Evolutionary conservation across 2,797 vertebrate species (phyloP).

Genomic region (Dipus sagitta): DNA sequence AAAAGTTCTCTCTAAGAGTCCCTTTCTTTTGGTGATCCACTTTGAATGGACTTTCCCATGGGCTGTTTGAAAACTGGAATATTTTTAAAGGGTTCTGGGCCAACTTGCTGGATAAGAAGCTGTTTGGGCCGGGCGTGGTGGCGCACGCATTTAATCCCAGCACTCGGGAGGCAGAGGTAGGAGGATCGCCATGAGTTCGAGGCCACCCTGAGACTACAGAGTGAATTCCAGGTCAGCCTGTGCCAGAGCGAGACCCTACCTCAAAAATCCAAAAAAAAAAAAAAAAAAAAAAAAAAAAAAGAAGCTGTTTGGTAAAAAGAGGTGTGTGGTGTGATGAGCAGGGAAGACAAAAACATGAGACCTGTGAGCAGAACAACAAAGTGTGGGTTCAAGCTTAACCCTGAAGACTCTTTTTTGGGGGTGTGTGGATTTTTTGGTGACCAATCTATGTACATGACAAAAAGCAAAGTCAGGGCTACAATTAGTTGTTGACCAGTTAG

Average conservation of each 20-base stretch:
- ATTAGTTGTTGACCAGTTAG: neutral
- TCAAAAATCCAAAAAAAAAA: no score
- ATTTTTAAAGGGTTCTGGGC: neutral
- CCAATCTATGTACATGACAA: fast-evolving
- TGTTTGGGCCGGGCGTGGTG: no score
- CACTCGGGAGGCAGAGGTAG: no score
- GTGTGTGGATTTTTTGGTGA: neutral
- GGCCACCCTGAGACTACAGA: no score
- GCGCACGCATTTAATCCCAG: no score
- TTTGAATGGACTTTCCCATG: neutral
- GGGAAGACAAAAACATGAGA: neutral
- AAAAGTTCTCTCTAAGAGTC: neutral
- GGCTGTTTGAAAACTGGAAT: neutral
- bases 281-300: no score
- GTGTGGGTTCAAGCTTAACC: neutral
- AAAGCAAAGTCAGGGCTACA: neutral
- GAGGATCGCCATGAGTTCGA: no score
- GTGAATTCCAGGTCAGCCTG: no score
- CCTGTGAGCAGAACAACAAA: neutral
- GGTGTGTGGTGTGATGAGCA: neutral
- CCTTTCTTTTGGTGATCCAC: neutral
- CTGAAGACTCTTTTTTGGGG: neutral
- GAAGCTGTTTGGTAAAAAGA: neutral
- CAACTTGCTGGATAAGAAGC: conserved; percentile 12
- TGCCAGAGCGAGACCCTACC: no score